Percentiles rank a stretch among this genome's conserved stretches.
Conservation (phyloP, 1,140 invertebrate species). For the Drosophila auraria region DNA sequence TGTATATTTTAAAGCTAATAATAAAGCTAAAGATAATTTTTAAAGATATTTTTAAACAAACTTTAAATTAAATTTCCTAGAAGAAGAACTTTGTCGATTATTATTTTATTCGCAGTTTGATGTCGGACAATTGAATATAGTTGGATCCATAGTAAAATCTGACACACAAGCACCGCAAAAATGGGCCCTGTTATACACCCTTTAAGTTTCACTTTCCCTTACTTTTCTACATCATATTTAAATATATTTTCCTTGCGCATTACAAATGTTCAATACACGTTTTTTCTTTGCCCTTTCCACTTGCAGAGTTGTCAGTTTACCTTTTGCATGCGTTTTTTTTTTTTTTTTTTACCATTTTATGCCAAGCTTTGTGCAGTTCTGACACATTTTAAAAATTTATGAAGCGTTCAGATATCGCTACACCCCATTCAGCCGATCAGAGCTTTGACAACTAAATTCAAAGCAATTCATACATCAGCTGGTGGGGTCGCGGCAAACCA, state of each 20-base stretch:
- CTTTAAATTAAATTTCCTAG: too few relatives aligned
- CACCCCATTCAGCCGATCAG: constrained; percentile 21
- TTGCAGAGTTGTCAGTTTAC: constrained; percentile 29
- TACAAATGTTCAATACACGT: constrained; percentile 55
- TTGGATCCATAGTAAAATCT: too few relatives aligned
- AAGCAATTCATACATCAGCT: constrained; percentile 79
- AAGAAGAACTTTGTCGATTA: too few relatives aligned
- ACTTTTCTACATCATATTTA: constrained; percentile 5
- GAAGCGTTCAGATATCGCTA: constrained; percentile 52
- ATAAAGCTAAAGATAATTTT: too few relatives aligned
- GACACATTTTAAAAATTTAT: constrained; percentile 83
- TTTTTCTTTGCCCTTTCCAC: constrained; percentile 59
- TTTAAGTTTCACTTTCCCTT: constrained; percentile 7
- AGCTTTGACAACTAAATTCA: constrained; percentile 84
- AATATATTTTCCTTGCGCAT: constrained; percentile 45
- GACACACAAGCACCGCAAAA: too few relatives aligned
- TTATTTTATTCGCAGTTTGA: too few relatives aligned
- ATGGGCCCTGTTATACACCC: too few relatives aligned
- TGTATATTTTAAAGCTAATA: too few relatives aligned
- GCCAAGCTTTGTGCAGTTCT: constrained; percentile 59
- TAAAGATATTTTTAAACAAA: too few relatives aligned
- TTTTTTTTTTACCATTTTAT: constrained; percentile 28
- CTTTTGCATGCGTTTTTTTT: constrained; percentile 2
- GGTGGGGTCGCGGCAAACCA: constrained; percentile 24
- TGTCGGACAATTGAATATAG: too few relatives aligned